Evolutionary conservation across 2,888 invertebrate species (phyloP).

Genomic region (Orthosia gracilis): DNA sequence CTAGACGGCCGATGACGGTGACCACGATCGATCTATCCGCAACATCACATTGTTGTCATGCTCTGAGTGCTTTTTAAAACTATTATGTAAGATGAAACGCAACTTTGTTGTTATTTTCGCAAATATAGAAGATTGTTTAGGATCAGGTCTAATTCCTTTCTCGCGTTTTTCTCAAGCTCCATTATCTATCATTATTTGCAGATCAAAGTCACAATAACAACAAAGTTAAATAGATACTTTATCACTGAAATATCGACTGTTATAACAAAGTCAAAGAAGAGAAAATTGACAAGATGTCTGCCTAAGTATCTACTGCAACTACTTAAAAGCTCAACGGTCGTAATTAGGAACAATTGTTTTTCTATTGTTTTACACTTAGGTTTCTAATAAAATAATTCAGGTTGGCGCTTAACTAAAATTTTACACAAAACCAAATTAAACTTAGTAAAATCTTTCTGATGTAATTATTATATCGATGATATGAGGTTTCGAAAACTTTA

Average conservation of each 20-base stretch:
- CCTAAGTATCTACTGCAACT: neutral
- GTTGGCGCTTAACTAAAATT: neutral
- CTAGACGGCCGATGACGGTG: constrained; percentile 77
- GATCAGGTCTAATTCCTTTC: neutral
- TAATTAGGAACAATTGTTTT: no score
- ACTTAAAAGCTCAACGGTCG: no score
- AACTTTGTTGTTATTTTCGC: constrained; percentile 12
- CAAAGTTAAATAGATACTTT: constrained; percentile 4
- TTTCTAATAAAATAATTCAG: no score
- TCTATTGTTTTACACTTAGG: no score
- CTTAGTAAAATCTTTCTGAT: no score
- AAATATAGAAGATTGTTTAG: neutral
- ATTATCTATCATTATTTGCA: neutral
- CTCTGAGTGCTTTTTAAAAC: constrained; percentile 58
- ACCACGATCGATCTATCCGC: constrained; percentile 82
- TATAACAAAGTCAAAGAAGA: neutral
- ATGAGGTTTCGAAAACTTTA: neutral
- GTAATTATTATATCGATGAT: no score
- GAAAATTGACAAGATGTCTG: no score
- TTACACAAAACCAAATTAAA: neutral
- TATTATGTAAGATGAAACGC: constrained; percentile 71
- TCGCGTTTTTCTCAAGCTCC: neutral
- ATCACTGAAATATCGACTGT: constrained; percentile 10
- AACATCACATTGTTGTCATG: constrained; percentile 70
- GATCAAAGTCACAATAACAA: constrained; percentile 7